Conservation (phyloP, 2,888 invertebrate species). For the Epinotia nisella region DNA sequence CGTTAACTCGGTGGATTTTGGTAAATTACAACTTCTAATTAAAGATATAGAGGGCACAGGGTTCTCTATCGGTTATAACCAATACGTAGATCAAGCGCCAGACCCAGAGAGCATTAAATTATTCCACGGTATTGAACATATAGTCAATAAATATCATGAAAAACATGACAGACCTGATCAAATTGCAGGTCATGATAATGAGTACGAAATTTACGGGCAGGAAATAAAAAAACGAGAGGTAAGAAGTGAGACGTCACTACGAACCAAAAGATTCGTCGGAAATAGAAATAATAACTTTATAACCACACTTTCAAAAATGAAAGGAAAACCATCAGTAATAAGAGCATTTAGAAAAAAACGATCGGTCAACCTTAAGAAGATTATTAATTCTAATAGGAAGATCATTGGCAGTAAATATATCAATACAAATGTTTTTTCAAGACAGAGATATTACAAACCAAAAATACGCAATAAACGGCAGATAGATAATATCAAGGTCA, state of each 20-base stretch:
- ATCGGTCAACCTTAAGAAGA: conserved; percentile 57
- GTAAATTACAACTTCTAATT: conserved; percentile 65
- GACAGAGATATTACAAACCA: conserved; percentile 58
- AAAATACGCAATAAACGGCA: conserved; percentile 70
- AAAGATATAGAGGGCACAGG: conserved; percentile 74
- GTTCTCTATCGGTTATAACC: conserved; percentile 73
- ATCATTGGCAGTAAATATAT: conserved; percentile 63
- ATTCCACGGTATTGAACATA: conserved; percentile 69
- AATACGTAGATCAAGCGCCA: conserved; percentile 70
- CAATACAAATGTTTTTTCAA: conserved; percentile 62
- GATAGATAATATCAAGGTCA: conserved; percentile 54
- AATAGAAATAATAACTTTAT: conserved; percentile 2
- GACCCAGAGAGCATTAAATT: conserved; percentile 69
- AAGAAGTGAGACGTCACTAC: neutral
- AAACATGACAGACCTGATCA: conserved; percentile 43
- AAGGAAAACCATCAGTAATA: conserved; percentile 64
- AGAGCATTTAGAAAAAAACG: conserved; percentile 64
- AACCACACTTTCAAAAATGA: conserved; percentile 54
- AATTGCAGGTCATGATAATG: conserved; percentile 45
- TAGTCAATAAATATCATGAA: conserved; percentile 67
- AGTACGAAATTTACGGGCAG: conserved; percentile 37
- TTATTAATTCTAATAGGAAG: conserved; percentile 62
- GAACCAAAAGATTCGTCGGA: conserved; percentile 2
- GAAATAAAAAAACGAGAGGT: conserved; percentile 47
- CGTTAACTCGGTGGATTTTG: conserved; percentile 56